phyloP scores from a whole-genome alignment of 2,888 invertebrate species.

The Oeneis ivallda region DNA sequence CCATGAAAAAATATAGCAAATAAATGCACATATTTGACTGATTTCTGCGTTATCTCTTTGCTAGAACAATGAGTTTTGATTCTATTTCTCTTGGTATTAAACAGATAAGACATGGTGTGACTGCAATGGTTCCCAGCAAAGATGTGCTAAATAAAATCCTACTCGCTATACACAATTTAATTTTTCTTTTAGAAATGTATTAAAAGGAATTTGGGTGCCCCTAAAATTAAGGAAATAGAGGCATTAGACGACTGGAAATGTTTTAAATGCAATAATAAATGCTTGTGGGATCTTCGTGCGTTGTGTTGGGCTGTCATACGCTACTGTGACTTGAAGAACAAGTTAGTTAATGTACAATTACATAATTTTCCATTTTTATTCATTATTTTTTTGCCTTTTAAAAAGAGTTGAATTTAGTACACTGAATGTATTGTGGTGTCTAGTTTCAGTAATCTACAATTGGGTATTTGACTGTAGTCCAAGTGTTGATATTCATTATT shows the following conservation, averaged over 20 bases:
- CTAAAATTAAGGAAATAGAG: constrained; percentile 86
- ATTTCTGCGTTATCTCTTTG: too few relatives aligned
- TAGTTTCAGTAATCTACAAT: too few relatives aligned
- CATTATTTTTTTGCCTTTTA: not conserved
- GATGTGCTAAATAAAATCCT: too few relatives aligned
- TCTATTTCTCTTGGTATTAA: too few relatives aligned
- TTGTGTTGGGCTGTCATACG: constrained; percentile 87
- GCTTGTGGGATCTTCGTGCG: constrained; percentile 85
- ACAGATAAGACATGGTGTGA: too few relatives aligned
- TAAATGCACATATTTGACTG: too few relatives aligned
- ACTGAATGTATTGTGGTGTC: too few relatives aligned
- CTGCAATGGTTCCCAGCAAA: too few relatives aligned
- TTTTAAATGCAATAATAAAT: constrained; percentile 86
- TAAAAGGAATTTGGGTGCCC: constrained; percentile 85
- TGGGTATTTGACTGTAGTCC: too few relatives aligned
- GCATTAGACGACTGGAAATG: constrained; percentile 91
- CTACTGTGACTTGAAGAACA: constrained; percentile 83
- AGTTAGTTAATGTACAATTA: constrained; percentile 56
- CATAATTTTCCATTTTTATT: not conserved
- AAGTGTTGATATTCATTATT: too few relatives aligned
- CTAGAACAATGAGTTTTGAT: too few relatives aligned
- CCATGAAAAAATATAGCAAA: too few relatives aligned
- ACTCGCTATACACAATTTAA: constrained; percentile 8
- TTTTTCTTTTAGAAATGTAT: constrained; percentile 85
- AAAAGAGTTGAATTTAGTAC: not conserved